These are phyloP conservation scores for Tragelaphus buxtoni DNA, from an alignment of 2,113 vertebrate genomes.

Conservation along the genomic window DNA sequence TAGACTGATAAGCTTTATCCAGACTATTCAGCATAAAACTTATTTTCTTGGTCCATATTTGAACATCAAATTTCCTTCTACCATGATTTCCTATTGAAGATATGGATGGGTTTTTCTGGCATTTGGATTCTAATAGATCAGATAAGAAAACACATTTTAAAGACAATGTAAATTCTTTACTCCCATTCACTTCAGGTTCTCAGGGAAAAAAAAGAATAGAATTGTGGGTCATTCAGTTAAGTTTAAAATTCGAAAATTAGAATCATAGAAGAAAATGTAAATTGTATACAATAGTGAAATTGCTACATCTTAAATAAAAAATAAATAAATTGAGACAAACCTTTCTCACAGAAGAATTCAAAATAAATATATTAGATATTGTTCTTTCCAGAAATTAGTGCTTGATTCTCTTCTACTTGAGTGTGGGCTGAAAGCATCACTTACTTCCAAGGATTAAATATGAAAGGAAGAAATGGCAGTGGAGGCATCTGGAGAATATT, in stretches of 20 bases:
- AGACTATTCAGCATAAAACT: background rate
- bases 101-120: background rate
- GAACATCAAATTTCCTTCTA: background rate
- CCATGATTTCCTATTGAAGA: background rate
- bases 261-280: background rate
- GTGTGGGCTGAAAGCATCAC: background rate
- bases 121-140: background rate
- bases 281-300: background rate
- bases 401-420: background rate
- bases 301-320: background rate
- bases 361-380: background rate
- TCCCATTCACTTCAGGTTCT: background rate
- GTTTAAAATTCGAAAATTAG: background rate
- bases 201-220: background rate
- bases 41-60: background rate
- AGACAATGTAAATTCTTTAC: background rate
- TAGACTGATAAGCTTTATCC: background rate
- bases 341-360: background rate
- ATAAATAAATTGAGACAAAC: background rate
- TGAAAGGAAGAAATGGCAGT: background rate
- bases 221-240: background rate
- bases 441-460: background rate
- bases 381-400: background rate
- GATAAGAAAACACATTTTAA: background rate
- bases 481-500: background rate